phyloP scores from a whole-genome alignment of 2,888 invertebrate species.

The Ypsolopha sequella region DNA sequence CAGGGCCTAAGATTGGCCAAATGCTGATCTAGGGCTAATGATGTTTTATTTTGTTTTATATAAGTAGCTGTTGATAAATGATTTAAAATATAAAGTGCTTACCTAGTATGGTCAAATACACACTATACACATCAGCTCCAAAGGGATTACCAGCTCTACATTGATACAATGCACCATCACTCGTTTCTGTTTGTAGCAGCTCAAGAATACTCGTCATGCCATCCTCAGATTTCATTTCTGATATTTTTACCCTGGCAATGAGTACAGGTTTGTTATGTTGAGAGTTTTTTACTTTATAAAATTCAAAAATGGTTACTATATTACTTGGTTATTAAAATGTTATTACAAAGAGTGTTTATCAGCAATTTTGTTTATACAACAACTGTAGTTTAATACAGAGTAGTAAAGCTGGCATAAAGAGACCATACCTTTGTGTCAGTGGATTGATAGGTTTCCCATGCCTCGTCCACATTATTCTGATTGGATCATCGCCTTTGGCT shows the following conservation, averaged over 20 bases:
- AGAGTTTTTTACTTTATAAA: too few relatives aligned
- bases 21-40: too few relatives aligned
- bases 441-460: slow-evolving; percentile 79
- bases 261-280: too few relatives aligned
- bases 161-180: slow-evolving; percentile 56
- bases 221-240: slow-evolving; percentile 55
- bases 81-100: slow-evolving; percentile 10
- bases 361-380: too few relatives aligned
- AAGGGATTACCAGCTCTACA: slow-evolving; percentile 62
- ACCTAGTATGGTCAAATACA: slow-evolving; percentile 57
- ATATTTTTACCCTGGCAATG: slow-evolving; percentile 48
- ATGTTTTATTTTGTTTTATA: background rate
- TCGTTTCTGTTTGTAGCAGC: slow-evolving; percentile 50
- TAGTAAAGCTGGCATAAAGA: too few relatives aligned
- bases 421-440: slow-evolving; percentile 50
- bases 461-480: slow-evolving; percentile 84
- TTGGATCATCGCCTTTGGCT: slow-evolving; percentile 87
- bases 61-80: background rate
- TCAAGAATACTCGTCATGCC: slow-evolving; percentile 53
- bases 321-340: too few relatives aligned
- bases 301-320: too few relatives aligned
- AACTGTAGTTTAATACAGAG: too few relatives aligned
- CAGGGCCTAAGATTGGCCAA: too few relatives aligned
- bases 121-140: slow-evolving; percentile 54
- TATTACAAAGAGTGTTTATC: too few relatives aligned